A percentile compares a stretch with the other conserved stretches of the same genome.
Conservation (phyloP, 2,888 invertebrate genomes). For the Trissonchulus latispiculum region DNA sequence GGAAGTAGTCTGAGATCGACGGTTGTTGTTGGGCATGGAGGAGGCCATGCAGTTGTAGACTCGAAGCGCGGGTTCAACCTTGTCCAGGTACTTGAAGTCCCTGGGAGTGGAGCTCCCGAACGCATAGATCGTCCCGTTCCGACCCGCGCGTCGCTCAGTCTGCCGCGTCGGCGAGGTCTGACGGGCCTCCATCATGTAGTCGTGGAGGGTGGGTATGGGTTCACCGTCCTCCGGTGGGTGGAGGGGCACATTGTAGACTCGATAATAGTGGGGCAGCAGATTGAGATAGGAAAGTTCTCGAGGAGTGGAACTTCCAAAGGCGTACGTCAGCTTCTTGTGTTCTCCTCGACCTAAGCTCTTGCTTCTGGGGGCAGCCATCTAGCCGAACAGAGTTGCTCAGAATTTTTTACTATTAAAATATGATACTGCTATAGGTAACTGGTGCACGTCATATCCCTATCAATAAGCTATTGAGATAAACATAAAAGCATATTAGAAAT, state of each 20-base stretch:
- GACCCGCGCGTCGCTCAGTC: background rate
- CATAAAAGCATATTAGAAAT: too few relatives aligned
- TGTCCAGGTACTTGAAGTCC: background rate
- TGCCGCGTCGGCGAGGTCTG: background rate
- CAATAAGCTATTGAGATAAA: too few relatives aligned
- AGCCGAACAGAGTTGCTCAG: too few relatives aligned
- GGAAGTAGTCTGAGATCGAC: background rate
- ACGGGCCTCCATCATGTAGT: constrained; percentile 7
- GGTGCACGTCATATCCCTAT: too few relatives aligned
- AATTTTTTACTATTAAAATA: too few relatives aligned
- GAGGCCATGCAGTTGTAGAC: background rate
- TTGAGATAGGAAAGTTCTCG: constrained; percentile 7
- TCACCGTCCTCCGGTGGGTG: background rate
- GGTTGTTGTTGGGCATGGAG: background rate
- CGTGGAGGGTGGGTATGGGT: background rate
- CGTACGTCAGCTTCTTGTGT: background rate
- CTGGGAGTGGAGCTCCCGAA: constrained; percentile 1
- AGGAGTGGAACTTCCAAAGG: constrained; percentile 9
- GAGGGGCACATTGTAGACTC: constrained; percentile 1
- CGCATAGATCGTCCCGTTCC: background rate
- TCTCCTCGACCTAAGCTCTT: constrained; percentile 6
- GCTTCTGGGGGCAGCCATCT: background rate
- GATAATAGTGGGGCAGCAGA: constrained; percentile 8
- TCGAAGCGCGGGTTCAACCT: constrained; percentile 2
- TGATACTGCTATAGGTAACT: too few relatives aligned